Percentiles rank a stretch among this genome's conserved stretches.
Conservation (phyloP, 64 coral and sea anemone species). For the Actinia tenebrosa region DNA sequence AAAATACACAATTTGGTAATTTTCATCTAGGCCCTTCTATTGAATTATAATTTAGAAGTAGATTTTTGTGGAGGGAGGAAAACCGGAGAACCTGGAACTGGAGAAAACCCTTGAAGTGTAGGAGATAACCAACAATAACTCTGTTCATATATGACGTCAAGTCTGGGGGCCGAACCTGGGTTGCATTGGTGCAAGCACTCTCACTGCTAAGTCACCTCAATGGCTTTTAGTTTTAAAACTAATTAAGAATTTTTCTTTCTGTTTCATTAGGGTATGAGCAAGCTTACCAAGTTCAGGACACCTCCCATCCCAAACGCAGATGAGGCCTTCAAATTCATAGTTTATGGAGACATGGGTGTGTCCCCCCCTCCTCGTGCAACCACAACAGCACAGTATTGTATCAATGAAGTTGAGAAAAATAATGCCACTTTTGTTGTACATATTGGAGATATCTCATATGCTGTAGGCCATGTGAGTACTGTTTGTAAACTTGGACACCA, state of each 20-base stretch:
- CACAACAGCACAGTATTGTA: conserved; percentile 56
- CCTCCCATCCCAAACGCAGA: conserved; percentile 52
- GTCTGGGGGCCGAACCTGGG: no score
- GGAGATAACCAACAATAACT: no score
- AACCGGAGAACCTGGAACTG: no score
- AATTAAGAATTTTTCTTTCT: not conserved
- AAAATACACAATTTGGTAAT: no score
- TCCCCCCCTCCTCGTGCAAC: conserved; percentile 51
- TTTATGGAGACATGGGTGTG: conserved; percentile 91
- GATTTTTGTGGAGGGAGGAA: no score
- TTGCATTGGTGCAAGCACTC: no score
- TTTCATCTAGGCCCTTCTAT: no score
- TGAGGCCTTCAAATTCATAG: conserved; percentile 51
- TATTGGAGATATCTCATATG: conserved; percentile 78
- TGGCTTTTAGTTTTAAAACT: no score
- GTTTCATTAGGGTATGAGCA: conserved; percentile 64
- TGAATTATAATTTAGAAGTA: no score
- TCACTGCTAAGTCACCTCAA: no score
- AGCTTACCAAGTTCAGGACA: conserved; percentile 37
- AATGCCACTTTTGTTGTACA: conserved; percentile 62
- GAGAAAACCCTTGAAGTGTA: no score
- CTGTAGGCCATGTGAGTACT: conserved; percentile 68
- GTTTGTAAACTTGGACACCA: not conserved
- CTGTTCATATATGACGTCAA: no score
- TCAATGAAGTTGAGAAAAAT: conserved; percentile 40